Evolutionary conservation across 2,888 invertebrate species (phyloP), one percentile per base, ranked within the genome.

Genomic region (Graphium colonna): DNA sequence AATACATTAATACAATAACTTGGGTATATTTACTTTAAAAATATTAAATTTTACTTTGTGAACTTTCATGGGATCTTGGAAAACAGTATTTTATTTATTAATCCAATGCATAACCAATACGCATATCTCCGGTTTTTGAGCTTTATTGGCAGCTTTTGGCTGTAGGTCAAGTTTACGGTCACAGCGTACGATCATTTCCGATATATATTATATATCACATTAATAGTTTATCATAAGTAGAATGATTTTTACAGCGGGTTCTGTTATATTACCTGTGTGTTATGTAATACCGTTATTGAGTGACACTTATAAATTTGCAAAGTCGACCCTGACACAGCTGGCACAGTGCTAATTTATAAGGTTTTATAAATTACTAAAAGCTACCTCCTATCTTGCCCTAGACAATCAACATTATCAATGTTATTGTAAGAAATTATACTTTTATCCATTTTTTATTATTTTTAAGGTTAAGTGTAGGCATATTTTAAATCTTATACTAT

Each of bases 301-400:
- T 74, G 67, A 69, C 60, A 71, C 73, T 73, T 77, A 75, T 80
- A 78, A 79, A 81, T 80, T 77, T 69, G 67, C 69, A 60, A 61
- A 75, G 67, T 63, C 64, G 79, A 77, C 86, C 86, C 77, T 85
- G 87, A 87, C 86, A 82, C 65, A 84, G 67, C 85, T 87, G 85
- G 87, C 85, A 82, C 69, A 60, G 63, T 65, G 62, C 60, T 65
- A 57, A 65, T 69, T 75, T 52, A 56, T 53, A 45, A 36, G 39
- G 42, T 47, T 47, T 10, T 40, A 5, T 26, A 40, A 51, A 43
- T 21, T 16, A 21, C 21, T 21, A 47, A 21, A 17, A 10, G 21
- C 0, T 67, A 50, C 5, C 21, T 3, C 5, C 61, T 57, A 61
- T 66, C 62, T 36, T 21, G 21, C 18, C n/a, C 41, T 21, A 21